phyloP scores from a whole-genome alignment of 2,888 invertebrate species.

The Napeogenes sylphis region DNA sequence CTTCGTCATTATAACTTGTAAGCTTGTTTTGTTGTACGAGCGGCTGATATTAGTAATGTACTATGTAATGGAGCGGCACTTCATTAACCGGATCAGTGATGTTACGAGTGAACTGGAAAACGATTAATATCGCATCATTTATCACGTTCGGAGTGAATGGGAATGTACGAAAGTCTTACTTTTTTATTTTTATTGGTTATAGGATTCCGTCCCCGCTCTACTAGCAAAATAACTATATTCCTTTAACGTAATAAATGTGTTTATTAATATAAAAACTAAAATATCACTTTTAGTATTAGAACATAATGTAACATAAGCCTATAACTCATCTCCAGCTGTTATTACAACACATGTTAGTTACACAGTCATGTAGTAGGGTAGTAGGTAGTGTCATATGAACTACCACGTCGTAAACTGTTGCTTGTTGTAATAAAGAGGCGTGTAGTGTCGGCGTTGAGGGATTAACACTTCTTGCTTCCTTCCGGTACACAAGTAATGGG shows the following conservation, averaged over 20 bases:
- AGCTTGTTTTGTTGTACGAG: neutral
- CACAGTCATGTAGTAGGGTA: neutral
- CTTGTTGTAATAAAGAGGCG: conserved; percentile 11
- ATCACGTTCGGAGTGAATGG: conserved; percentile 4
- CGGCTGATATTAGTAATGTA: conserved; percentile 2
- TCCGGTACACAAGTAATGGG: conserved; percentile 11
- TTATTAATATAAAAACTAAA: too few relatives aligned
- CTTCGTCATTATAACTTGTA: neutral
- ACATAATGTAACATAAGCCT: neutral
- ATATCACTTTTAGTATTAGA: too few relatives aligned
- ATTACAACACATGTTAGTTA: neutral
- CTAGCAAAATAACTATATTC: too few relatives aligned
- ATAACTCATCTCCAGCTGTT: neutral
- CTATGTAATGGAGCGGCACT: conserved; percentile 4
- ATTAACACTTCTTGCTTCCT: conserved; percentile 24
- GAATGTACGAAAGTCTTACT: neutral
- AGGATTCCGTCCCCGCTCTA: neutral
- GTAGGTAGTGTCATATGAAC: neutral
- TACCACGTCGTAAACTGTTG: neutral
- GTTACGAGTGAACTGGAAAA: conserved; percentile 12
- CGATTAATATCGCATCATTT: conserved; percentile 15
- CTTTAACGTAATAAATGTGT: too few relatives aligned
- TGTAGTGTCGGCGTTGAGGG: conserved; percentile 18
- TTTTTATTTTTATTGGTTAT: neutral
- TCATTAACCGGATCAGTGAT: conserved; percentile 11